Conservation (phyloP, 1,140 invertebrate species). For the Caenorhabditis latens region DNA sequence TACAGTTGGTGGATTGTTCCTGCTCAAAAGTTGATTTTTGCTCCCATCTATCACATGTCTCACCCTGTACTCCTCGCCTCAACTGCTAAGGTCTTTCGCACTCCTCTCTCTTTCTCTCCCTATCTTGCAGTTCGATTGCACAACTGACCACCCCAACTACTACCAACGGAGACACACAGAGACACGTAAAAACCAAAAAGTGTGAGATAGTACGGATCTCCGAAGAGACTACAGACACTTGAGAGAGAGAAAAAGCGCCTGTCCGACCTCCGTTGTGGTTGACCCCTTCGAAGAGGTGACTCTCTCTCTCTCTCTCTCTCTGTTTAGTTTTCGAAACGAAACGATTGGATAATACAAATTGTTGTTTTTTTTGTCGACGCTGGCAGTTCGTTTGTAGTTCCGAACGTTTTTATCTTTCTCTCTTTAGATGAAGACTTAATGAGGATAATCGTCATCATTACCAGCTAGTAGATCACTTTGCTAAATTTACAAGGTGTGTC, state of each 20-base stretch:
- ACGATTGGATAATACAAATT: not conserved
- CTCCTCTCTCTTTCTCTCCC: not conserved
- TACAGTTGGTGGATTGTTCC: no score
- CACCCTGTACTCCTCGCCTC: not conserved
- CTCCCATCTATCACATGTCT: no score
- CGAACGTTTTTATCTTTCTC: not conserved
- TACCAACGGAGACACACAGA: not conserved
- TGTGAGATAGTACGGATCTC: not conserved
- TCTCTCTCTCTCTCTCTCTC: not conserved
- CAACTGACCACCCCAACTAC: conserved; percentile 8
- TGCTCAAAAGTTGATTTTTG: no score
- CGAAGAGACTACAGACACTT: not conserved
- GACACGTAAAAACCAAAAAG: not conserved
- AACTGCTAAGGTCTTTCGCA: conserved; percentile 7
- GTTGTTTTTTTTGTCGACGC: not conserved
- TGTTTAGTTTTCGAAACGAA: conserved; percentile 1
- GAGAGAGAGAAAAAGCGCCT: conserved; percentile 34
- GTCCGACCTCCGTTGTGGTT: not conserved
- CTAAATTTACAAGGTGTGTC: not conserved
- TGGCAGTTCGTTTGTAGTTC: not conserved
- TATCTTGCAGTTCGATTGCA: conserved; percentile 37
- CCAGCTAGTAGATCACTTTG: not conserved
- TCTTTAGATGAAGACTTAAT: not conserved
- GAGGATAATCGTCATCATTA: not conserved
- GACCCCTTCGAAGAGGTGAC: not conserved